Evolutionary conservation across 2,797 vertebrate genomes (phyloP).

Genomic region (Eospalax fontanierii): DNA sequence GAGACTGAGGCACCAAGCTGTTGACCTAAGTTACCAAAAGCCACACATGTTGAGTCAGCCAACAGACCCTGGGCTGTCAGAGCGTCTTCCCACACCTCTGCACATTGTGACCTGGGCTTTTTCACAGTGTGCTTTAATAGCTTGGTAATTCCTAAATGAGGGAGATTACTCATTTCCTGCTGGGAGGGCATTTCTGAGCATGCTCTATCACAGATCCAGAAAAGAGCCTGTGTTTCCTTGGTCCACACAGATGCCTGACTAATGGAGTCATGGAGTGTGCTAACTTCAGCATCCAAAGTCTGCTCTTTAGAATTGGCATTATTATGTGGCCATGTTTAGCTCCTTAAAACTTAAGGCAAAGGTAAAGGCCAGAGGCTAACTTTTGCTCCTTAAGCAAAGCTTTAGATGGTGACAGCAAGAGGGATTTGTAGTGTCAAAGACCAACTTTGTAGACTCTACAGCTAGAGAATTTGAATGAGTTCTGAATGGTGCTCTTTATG

Average conservation of each 20-base stretch:
- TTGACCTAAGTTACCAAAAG: neutral
- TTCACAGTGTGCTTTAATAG: neutral
- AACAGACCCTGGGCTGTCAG: neutral
- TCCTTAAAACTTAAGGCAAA: slow-evolving; percentile 78
- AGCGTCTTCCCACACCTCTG: neutral
- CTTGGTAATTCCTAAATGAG: neutral
- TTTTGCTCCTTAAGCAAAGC: neutral
- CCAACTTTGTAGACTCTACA: neutral
- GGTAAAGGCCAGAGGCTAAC: slow-evolving; percentile 1
- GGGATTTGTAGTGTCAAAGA: neutral
- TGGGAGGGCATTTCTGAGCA: slow-evolving; percentile 58
- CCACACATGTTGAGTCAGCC: neutral
- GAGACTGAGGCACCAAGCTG: neutral
- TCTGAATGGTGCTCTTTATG: neutral
- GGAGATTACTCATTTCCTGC: slow-evolving; percentile 74
- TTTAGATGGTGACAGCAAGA: neutral
- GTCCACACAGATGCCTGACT: slow-evolving; percentile 21
- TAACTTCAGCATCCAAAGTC: slow-evolving; percentile 61
- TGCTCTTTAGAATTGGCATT: slow-evolving; percentile 69
- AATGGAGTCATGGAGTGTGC: neutral
- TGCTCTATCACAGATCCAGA: neutral
- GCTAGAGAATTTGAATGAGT: neutral
- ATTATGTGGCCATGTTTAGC: neutral
- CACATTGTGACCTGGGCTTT: neutral
- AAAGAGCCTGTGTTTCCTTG: slow-evolving; percentile 38